These are phyloP conservation scores for Oncopodura yosiiana DNA, from an alignment of 1,140 invertebrate genomes.

Conservation along the genomic window DNA sequence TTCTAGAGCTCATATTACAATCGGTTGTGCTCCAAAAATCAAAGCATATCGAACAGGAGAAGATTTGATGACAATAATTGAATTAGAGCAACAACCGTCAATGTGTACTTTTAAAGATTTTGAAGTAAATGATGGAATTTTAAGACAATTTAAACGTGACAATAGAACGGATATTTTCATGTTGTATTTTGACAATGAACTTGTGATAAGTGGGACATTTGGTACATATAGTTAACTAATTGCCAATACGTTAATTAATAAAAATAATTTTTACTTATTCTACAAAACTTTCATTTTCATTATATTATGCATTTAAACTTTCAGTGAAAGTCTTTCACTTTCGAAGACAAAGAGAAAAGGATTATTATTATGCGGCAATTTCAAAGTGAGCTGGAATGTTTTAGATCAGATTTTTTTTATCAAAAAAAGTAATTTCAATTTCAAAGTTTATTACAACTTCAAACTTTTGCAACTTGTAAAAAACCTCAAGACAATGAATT, in stretches of 20 bases:
- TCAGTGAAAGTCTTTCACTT: not conserved
- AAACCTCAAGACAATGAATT: no score
- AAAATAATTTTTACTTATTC: not conserved
- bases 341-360: no score
- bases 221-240: not conserved
- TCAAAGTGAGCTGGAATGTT: no score
- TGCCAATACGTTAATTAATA: not conserved
- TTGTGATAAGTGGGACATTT: conserved; percentile 7
- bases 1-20: conserved; percentile 30
- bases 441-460: no score
- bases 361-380: no score
- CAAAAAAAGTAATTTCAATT: no score
- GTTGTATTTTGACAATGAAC: conserved; percentile 17
- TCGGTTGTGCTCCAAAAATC: conserved; percentile 17
- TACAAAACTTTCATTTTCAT: not conserved
- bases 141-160: conserved; percentile 22
- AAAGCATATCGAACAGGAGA: conserved; percentile 26
- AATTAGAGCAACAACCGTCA: conserved; percentile 13
- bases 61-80: conserved; percentile 27
- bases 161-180: no score
- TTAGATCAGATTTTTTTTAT: no score
- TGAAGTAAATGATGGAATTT: conserved; percentile 10
- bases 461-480: no score
- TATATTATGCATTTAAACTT: not conserved
- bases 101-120: conserved; percentile 18